Evolutionary conservation across 2,113 vertebrate genomes (phyloP).

Genomic region (Arizona elegans): DNA sequence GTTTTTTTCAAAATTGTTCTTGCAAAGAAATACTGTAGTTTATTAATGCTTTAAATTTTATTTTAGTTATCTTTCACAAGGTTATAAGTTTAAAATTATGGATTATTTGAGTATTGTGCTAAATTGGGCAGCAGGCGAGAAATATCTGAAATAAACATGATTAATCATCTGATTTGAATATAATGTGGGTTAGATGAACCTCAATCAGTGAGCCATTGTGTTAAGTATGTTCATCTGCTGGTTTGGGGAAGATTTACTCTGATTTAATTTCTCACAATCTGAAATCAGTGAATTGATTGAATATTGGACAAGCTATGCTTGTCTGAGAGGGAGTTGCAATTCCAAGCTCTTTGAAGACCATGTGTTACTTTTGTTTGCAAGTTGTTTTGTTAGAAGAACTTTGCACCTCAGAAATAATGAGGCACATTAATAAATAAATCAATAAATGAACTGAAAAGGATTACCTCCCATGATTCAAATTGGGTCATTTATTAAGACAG

Average conservation of each 20-base stretch:
- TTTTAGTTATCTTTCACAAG: background rate
- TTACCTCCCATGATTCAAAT: background rate
- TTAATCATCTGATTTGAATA: background rate
- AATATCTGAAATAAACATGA: background rate
- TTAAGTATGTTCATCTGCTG: background rate
- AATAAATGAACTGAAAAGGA: background rate
- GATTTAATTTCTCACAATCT: background rate
- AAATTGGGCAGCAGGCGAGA: background rate
- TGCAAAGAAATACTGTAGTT: background rate
- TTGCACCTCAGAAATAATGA: background rate
- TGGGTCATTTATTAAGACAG: background rate
- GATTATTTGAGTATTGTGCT: background rate
- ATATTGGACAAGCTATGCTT: background rate
- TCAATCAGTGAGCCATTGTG: background rate
- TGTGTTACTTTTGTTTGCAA: background rate
- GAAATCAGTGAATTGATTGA: background rate
- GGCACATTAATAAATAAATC: background rate
- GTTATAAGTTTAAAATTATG: background rate
- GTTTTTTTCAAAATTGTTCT: background rate
- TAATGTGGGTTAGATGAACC: background rate
- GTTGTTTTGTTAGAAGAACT: background rate
- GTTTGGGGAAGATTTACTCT: background rate
- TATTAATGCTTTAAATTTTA: background rate
- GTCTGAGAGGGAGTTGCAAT: background rate
- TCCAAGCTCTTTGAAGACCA: background rate